These are phyloP conservation scores for Trachymyrmex cornetzi DNA, from an alignment of 1,140 invertebrate genomes.

Conservation along the genomic window DNA sequence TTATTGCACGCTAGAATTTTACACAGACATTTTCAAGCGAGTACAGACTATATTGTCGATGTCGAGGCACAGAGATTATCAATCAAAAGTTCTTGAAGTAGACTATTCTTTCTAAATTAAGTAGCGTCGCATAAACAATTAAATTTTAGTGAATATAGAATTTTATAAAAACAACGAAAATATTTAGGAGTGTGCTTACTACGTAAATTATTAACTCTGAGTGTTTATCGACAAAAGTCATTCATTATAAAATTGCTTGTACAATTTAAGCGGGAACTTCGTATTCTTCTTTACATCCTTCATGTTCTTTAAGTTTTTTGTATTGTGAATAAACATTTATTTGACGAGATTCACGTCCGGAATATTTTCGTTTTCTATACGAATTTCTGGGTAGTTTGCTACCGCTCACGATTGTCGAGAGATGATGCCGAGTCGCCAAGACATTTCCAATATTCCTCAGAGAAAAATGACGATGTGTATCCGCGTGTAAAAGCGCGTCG, in stretches of 20 bases:
- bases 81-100: neutral
- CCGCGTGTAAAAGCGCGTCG: constrained; percentile 29
- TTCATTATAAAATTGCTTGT: neutral
- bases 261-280: neutral
- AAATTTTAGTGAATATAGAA: neutral
- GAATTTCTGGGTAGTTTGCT: neutral
- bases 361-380: neutral
- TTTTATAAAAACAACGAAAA: neutral
- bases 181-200: neutral
- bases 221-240: neutral
- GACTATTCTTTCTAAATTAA: neutral
- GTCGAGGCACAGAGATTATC: neutral
- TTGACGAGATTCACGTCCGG: neutral
- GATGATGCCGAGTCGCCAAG: neutral
- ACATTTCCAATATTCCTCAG: neutral
- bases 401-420: neutral
- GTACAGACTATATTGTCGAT: neutral
- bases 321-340: neutral
- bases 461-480: constrained; percentile 32
- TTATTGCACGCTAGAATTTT: constrained; percentile 43
- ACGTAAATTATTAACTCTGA: neutral
- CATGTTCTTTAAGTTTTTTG: neutral
- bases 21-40: neutral
- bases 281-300: neutral
- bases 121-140: neutral